Conservation (phyloP, 64 coral and sea anemone genomes). For the Pachyseris speciosa region DNA sequence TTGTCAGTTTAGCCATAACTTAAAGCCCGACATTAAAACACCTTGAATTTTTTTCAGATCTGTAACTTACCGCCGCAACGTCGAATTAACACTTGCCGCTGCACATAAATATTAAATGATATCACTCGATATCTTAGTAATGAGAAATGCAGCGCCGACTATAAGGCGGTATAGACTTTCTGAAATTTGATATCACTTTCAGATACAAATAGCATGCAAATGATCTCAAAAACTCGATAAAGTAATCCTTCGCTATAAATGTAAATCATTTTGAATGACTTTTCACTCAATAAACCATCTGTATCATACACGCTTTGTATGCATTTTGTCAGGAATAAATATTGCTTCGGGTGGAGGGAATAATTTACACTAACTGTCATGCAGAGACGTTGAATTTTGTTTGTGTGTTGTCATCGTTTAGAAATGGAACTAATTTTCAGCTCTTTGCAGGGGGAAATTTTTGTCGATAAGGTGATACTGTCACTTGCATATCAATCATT, state of each 20-base stretch:
- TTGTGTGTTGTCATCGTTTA: not conserved
- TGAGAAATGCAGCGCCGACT: not conserved
- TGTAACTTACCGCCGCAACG: not conserved
- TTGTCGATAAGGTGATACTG: not conserved
- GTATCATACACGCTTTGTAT: not conserved
- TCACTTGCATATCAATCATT: not conserved
- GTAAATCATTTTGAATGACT: constrained; percentile 8
- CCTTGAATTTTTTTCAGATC: not conserved
- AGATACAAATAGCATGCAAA: too few species aligned
- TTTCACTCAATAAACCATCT: not conserved
- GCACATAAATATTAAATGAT: not conserved
- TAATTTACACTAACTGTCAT: not conserved
- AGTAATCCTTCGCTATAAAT: not conserved
- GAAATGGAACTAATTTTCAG: not conserved
- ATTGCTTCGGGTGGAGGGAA: not conserved
- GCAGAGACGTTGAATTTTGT: not conserved
- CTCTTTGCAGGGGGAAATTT: not conserved
- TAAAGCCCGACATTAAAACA: not conserved
- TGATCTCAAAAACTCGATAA: not conserved
- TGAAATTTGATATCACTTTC: not conserved
- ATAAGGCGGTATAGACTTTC: not conserved
- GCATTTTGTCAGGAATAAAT: not conserved
- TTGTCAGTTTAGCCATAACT: not conserved
- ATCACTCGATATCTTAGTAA: not conserved
- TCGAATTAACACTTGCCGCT: not conserved